Conservation (phyloP, 2,888 invertebrate species). For the Drosophila macrospina region DNA sequence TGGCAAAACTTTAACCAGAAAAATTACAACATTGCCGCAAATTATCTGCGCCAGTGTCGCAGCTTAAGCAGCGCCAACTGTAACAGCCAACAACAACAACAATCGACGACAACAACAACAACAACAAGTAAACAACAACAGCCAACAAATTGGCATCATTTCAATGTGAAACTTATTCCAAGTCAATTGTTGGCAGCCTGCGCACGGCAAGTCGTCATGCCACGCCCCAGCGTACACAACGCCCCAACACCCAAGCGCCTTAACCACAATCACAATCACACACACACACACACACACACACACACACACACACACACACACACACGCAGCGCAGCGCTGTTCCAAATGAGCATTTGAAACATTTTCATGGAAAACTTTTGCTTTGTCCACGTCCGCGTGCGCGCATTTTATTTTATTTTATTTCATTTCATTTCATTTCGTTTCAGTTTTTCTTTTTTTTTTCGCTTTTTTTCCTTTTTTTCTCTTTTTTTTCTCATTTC, state of each 20-base stretch:
- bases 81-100: conserved; percentile 39
- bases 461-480: no score
- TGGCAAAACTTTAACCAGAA: conserved; percentile 58
- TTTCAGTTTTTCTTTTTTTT: not conserved
- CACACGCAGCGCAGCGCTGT: conserved; percentile 37
- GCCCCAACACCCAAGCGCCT: conserved; percentile 28
- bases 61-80: conserved; percentile 47
- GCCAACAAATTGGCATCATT: conserved; percentile 70
- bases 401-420: conserved; percentile 39
- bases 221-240: conserved; percentile 40
- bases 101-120: conserved; percentile 40
- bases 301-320: conserved; percentile 31
- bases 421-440: conserved; percentile 14
- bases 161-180: conserved; percentile 78
- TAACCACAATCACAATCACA: conserved; percentile 31
- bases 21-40: conserved; percentile 63
- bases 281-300: conserved; percentile 32
- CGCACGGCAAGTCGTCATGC: conserved; percentile 50
- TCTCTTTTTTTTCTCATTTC: conserved; percentile 14
- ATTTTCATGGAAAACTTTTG: conserved; percentile 76
- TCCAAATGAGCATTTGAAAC: conserved; percentile 75
- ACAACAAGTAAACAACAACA: conserved; percentile 37
- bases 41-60: conserved; percentile 69
- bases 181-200: conserved; percentile 72
- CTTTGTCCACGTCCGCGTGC: conserved; percentile 52